Conservation (phyloP, 2,888 invertebrate genomes). For the Malthinus flaveolus region DNA sequence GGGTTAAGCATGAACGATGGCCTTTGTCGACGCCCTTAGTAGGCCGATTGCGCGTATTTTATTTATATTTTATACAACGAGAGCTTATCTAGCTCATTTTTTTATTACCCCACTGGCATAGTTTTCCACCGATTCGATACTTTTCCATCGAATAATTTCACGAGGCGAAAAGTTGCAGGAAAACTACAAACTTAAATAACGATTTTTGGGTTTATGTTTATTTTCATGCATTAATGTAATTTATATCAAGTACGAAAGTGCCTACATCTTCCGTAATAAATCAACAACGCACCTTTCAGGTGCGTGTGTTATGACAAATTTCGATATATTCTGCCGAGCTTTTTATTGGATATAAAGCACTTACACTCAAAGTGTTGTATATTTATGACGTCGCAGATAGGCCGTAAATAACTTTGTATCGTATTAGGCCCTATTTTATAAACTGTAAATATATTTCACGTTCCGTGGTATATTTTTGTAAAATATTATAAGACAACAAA, state of each 20-base stretch:
- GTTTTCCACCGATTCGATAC: background rate
- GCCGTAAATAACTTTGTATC: slow-evolving; percentile 20
- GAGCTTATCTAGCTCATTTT: slow-evolving; percentile 10
- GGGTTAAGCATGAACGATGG: slow-evolving; percentile 30
- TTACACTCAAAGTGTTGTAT: slow-evolving; percentile 13
- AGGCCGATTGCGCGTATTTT: slow-evolving; percentile 19
- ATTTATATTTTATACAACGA: slow-evolving; percentile 25
- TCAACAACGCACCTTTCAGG: slow-evolving; percentile 3
- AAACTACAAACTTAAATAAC: background rate
- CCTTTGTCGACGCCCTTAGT: slow-evolving; percentile 27
- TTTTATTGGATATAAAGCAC: slow-evolving; percentile 18
- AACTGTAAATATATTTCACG: slow-evolving; percentile 18
- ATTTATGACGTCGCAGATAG: slow-evolving; percentile 20
- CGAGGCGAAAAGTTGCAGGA: slow-evolving; percentile 4
- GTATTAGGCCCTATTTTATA: slow-evolving; percentile 18
- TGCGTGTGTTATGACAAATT: slow-evolving; percentile 7
- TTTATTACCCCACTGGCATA: background rate
- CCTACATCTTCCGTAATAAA: slow-evolving; percentile 1
- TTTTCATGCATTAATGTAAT: background rate
- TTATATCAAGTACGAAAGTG: background rate
- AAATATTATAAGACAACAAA: background rate
- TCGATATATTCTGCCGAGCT: slow-evolving; percentile 6
- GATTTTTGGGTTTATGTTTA: background rate
- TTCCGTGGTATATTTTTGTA: slow-evolving; percentile 2
- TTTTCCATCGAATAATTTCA: background rate